Evolutionary conservation across 2,113 vertebrate genomes (phyloP).

Genomic region (Fregata magnificens): DNA sequence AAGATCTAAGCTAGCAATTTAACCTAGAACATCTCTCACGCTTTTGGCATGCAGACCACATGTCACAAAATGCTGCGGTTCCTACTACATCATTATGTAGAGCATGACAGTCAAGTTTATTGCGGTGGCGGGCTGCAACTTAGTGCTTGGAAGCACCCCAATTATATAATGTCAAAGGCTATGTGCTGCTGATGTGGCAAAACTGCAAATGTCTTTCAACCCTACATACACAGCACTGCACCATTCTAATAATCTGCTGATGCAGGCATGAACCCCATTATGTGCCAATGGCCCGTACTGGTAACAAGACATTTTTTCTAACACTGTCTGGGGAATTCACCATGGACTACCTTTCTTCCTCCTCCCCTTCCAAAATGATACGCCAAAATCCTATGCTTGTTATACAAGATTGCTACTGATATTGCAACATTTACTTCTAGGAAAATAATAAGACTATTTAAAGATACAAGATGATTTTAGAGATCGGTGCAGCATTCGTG

Average conservation of each 20-base stretch:
- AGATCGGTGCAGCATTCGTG: not conserved
- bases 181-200: conserved; percentile 28
- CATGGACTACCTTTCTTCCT: not conserved
- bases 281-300: not conserved
- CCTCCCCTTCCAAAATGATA: not conserved
- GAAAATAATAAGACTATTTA: not conserved
- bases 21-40: not conserved
- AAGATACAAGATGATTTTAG: not conserved
- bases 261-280: not conserved
- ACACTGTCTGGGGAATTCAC: not conserved
- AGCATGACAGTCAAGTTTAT: not conserved
- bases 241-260: conserved; percentile 21
- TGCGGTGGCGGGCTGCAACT: not conserved
- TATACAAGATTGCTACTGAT: not conserved
- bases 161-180: conserved; percentile 54
- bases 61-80: not conserved
- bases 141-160: conserved; percentile 48
- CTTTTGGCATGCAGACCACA: not conserved
- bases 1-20: not conserved
- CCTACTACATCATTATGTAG: not conserved
- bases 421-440: not conserved
- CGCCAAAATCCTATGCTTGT: rapidly evolving
- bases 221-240: not conserved
- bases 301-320: not conserved
- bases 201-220: conserved; percentile 16